These are phyloP conservation scores for Sciurus niger DNA, from an alignment of 2,113 vertebrate genomes.

Conservation along the genomic window DNA sequence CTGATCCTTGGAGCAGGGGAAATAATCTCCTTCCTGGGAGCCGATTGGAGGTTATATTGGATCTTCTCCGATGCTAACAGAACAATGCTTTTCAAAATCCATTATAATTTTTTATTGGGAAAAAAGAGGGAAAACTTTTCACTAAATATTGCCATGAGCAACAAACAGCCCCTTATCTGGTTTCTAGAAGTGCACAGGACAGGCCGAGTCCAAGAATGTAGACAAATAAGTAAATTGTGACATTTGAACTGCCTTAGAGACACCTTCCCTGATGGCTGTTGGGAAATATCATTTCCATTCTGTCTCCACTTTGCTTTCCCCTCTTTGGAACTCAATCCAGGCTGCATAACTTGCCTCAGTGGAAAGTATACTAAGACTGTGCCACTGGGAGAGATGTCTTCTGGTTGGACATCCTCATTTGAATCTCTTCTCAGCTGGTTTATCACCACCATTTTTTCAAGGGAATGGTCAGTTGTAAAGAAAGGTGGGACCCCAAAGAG, in stretches of 20 bases:
- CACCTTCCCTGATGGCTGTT: neutral
- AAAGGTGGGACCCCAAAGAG: neutral
- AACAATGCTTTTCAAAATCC: slow-evolving; percentile 24
- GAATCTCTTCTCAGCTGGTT: neutral
- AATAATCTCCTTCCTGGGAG: slow-evolving; percentile 63
- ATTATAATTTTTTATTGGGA: slow-evolving; percentile 51
- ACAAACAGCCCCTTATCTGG: neutral
- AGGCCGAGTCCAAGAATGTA: neutral
- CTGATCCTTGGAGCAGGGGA: slow-evolving; percentile 56
- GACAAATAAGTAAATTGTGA: slow-evolving; percentile 37
- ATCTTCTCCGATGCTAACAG: neutral
- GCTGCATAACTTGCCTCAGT: neutral
- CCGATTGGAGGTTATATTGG: neutral
- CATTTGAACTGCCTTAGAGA: neutral
- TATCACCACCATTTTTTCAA: neutral
- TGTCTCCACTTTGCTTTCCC: neutral
- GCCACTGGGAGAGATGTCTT: neutral
- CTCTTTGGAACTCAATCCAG: neutral
- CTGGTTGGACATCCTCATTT: neutral
- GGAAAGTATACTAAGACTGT: neutral
- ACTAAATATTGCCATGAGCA: slow-evolving; percentile 52
- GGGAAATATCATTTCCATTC: neutral
- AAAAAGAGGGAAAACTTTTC: neutral
- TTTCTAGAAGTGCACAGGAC: slow-evolving; percentile 11
- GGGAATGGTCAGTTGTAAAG: slow-evolving; percentile 40